Percentiles rank a stretch among this genome's conserved stretches.
These are phyloP conservation scores for Amiota mariae DNA, from an alignment of 2,888 invertebrate species.

Conservation along the genomic window DNA sequence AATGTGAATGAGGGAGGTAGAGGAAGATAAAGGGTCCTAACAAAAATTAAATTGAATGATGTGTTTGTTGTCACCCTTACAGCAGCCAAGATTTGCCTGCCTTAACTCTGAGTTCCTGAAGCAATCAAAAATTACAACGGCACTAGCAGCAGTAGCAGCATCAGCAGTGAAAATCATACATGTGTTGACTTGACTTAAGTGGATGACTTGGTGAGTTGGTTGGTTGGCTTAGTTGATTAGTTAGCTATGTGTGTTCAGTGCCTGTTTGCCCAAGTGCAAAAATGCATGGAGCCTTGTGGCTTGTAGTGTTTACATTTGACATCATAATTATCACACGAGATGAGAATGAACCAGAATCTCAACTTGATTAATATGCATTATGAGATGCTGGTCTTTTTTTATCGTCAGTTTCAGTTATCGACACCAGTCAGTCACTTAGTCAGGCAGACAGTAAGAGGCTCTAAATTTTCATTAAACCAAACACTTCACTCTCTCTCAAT, in stretches of 20 bases:
- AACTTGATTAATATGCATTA: constrained; percentile 24
- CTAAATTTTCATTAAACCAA: not conserved
- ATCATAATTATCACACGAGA: constrained; percentile 21
- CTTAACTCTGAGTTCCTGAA: not conserved
- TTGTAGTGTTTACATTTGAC: constrained; percentile 26
- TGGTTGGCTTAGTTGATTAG: not conserved
- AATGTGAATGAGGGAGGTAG: not conserved
- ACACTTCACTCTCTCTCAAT: not conserved
- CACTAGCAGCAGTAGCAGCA: not conserved
- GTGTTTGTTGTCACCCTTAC: not conserved
- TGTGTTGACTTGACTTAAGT: not conserved
- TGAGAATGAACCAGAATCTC: not conserved
- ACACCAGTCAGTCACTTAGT: not conserved
- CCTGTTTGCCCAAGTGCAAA: constrained; percentile 27
- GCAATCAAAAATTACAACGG: not conserved
- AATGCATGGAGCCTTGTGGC: constrained; percentile 28
- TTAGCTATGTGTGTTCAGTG: constrained; percentile 2
- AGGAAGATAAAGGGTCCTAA: not conserved
- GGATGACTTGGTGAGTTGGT: not conserved
- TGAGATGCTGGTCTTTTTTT: not conserved
- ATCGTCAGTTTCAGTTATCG: not conserved
- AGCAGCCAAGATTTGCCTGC: not conserved
- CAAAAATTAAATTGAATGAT: not conserved
- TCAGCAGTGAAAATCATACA: not conserved
- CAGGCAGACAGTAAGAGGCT: not conserved